Evolutionary conservation across 1,140 invertebrate genomes (phyloP).

Genomic region (Pachyrhynchus sulphureomaculatus): DNA sequence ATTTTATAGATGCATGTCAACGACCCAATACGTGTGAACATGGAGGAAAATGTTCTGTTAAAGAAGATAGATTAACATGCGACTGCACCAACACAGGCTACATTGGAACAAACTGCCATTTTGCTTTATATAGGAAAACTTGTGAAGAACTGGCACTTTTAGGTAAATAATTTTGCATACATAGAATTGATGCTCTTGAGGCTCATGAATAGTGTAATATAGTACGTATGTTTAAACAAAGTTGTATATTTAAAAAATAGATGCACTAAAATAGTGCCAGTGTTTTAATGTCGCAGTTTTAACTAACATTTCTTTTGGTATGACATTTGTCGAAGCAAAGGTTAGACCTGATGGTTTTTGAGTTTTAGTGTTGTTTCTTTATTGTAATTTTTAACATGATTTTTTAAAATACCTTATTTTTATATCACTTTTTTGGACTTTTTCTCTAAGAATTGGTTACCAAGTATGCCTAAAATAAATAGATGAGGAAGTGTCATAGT

Average conservation of each 20-base stretch:
- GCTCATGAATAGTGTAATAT: background rate
- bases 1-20: conserved; percentile 85
- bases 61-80: conserved; percentile 83
- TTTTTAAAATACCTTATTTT: too few relatives aligned
- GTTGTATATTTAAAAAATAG: too few relatives aligned
- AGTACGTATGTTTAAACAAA: background rate
- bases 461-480: too few relatives aligned
- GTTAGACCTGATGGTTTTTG: background rate
- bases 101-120: conserved; percentile 91
- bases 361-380: conserved; percentile 1
- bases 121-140: conserved; percentile 84
- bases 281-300: too few relatives aligned
- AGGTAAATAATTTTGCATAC: conserved; percentile 46
- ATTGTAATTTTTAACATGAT: too few relatives aligned
- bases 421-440: too few relatives aligned
- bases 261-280: too few relatives aligned
- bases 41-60: conserved; percentile 83
- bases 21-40: conserved; percentile 89
- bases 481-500: too few relatives aligned
- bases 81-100: conserved; percentile 86
- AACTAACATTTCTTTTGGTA: background rate
- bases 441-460: too few relatives aligned
- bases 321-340: background rate
- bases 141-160: conserved; percentile 89
- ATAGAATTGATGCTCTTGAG: background rate